Base-by-base conservation (phyloP, 2,113 vertebrate genomes). In the Halichoerus grypus region DNA sequence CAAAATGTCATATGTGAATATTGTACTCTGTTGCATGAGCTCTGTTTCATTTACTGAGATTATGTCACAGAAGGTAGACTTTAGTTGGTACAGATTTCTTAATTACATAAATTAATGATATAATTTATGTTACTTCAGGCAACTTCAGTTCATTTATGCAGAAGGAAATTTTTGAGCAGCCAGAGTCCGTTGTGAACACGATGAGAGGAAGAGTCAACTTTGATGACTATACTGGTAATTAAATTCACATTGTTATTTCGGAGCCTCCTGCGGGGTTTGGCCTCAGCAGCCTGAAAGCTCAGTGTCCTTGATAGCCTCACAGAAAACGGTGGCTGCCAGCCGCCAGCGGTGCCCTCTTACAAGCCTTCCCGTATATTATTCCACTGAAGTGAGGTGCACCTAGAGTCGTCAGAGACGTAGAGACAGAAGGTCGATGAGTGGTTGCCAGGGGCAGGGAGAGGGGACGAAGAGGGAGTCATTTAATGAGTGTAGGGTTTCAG, bases 111-210 rank as follows among this genome's bases (percentile, higher is more conserved):
- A 46, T 46, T 46, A 46, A 92, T 92, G 22, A 85, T 90, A 4
- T 86, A 74, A 77, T 97, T 93, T 95, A 97, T 86, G 31, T 94
- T 79, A 95, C 33, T 94, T 79, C 97, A 99, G 99, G 99, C 57
- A 99, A 99, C 98, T 99, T 99, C 99, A 99, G 99, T 97, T 99
- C 99, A 2, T 99, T 99, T 98, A 99, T 99, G 99, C 99, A 99
- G 98, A 99, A 99, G 97, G 99, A 99, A 92, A 99, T 99, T 96
- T 99, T 99, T 98, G 99, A 99, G 93, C 99, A 99, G 98, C 99
- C 99, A 1, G 99, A 99, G 96, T 99, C 99, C 31, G 99, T 99
- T 3, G 99, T 99, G 91, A 99, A 99, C 96, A 99, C 99, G 3
- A 99, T 99, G 99, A 99, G 99, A 98, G 99, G 99, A 97, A 99